Percentiles rank a stretch among this genome's conserved stretches.
phyloP scores from a whole-genome alignment of 23 tunicate genomes.

The Clavelina lepadiformis region DNA sequence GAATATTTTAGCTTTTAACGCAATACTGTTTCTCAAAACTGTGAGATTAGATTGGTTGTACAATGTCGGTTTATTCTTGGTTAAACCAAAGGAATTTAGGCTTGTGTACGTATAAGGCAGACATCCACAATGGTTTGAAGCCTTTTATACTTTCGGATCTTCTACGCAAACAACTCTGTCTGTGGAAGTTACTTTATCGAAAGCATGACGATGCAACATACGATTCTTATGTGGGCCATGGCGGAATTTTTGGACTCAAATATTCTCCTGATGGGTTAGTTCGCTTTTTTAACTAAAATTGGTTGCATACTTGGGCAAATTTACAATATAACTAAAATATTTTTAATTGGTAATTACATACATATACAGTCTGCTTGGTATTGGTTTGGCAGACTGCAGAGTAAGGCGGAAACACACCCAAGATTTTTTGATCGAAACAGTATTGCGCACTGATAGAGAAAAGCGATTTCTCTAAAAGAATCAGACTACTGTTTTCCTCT shows the following conservation, averaged over 20 bases:
- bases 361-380: no score
- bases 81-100: conserved; percentile 22
- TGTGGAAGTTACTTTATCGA: conserved; percentile 27
- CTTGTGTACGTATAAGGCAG: no score
- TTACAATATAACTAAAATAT: not conserved
- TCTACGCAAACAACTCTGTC: not conserved
- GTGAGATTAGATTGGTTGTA: no score
- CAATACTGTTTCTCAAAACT: no score
- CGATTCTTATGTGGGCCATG: conserved; percentile 11
- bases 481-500: no score
- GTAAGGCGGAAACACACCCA: no score
- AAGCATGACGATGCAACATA: not conserved
- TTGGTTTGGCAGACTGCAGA: no score
- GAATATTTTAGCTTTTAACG: no score
- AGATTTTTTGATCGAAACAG: no score
- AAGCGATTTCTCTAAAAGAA: no score
- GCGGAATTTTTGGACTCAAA: conserved; percentile 55
- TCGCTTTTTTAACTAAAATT: not conserved
- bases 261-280: conserved; percentile 67
- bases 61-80: conserved; percentile 33
- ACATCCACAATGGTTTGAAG: not conserved
- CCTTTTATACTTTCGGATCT: not conserved
- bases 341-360: no score
- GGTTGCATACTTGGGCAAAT: not conserved
- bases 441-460: no score